phyloP scores from a whole-genome alignment of 1,140 invertebrate genomes.

The Pseudomyrmex cubaensis region DNA sequence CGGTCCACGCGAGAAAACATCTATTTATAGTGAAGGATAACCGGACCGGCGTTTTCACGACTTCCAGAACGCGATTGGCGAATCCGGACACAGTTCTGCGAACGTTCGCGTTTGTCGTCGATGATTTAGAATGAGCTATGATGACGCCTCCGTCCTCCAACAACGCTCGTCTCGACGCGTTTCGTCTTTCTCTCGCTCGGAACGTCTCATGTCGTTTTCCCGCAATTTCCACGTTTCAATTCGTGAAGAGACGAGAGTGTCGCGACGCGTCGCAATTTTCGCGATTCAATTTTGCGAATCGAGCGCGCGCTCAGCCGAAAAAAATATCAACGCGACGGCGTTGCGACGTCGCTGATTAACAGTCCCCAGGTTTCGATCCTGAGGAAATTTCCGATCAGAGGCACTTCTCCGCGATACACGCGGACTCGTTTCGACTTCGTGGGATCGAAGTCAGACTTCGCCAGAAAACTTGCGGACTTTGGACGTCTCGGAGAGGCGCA shows the following conservation, averaged over 20 bases:
- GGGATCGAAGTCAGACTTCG: conserved; percentile 56
- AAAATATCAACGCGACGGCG: conserved; percentile 5
- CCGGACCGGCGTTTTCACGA: conserved; percentile 40
- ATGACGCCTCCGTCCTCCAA: conserved; percentile 5
- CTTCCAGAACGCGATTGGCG: conserved; percentile 46
- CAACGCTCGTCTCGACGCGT: conserved; percentile 15
- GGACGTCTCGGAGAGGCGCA: conserved; percentile 58
- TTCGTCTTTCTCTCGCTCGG: neutral
- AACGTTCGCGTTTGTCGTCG: conserved; percentile 26
- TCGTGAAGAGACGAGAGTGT: neutral
- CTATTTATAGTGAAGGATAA: conserved; percentile 64
- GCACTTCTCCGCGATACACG: conserved; percentile 30
- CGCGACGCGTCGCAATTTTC: neutral
- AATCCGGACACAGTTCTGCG: conserved; percentile 4
- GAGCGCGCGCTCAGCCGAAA: neutral
- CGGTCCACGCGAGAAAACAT: conserved; percentile 64
- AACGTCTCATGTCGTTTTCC: conserved; percentile 28
- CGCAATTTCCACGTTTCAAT: neutral
- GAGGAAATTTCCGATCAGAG: conserved; percentile 12
- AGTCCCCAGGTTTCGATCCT: conserved; percentile 21
- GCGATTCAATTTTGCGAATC: neutral
- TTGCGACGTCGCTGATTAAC: conserved; percentile 35
- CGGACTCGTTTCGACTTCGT: conserved; percentile 49
- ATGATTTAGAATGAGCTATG: conserved; percentile 19
- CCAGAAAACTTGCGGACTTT: conserved; percentile 21